These are phyloP conservation scores for Gallinago nigripennis DNA, from an alignment of 2,797 vertebrate species.

Conservation along the genomic window DNA sequence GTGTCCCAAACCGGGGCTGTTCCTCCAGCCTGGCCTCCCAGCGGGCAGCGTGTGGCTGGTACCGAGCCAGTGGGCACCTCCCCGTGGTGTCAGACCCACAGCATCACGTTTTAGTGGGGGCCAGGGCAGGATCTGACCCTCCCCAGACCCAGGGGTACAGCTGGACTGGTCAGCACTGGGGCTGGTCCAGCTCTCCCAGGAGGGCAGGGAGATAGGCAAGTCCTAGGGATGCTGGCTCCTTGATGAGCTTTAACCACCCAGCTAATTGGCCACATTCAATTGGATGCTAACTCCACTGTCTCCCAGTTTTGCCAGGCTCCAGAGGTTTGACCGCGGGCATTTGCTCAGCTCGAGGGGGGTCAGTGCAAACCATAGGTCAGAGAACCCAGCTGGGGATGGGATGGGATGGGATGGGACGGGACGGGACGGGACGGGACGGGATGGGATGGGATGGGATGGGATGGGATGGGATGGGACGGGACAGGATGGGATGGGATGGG, in stretches of 20 bases:
- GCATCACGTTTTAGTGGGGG: accelerated
- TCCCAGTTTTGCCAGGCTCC: background rate
- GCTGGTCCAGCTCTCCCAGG: accelerated
- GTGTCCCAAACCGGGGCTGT: accelerated
- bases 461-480: no score
- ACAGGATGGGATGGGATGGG: no score
- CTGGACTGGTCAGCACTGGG: accelerated
- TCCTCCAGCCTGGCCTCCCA: background rate
- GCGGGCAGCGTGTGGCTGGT: background rate
- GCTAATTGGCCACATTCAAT: accelerated
- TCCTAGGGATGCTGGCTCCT: background rate
- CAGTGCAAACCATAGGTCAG: background rate
- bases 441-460: background rate
- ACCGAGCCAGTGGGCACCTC: accelerated
- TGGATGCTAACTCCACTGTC: background rate
- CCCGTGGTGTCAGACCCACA: accelerated
- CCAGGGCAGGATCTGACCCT: background rate
- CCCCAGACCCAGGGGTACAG: background rate
- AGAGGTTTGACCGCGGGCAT: accelerated
- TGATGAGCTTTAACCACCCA: background rate
- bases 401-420: background rate
- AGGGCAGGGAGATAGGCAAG: background rate
- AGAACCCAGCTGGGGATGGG: background rate
- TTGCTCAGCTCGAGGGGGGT: background rate
- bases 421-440: no score